These are phyloP conservation scores for Anolis apletophallus DNA, from an alignment of 2,797 vertebrate genomes.

Conservation along the genomic window DNA sequence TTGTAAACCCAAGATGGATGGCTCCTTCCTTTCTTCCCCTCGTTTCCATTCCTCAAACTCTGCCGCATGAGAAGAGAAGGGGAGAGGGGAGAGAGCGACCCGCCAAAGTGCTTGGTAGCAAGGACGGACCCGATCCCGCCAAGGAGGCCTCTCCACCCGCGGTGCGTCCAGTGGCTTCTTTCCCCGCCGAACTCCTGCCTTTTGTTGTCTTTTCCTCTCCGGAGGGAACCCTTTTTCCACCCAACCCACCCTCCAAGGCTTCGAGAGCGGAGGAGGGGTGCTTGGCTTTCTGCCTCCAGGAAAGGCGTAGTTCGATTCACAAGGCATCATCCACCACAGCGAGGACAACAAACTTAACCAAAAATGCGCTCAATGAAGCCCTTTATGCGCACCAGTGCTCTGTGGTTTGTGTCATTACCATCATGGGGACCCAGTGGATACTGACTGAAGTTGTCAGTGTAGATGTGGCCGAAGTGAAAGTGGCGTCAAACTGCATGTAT, in stretches of 20 bases:
- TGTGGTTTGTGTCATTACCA: too few relatives aligned
- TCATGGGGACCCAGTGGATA: too few relatives aligned
- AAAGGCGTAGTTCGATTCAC: conserved; percentile 58
- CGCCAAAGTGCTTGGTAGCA: not conserved
- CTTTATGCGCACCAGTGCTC: too few relatives aligned
- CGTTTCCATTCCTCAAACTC: not conserved
- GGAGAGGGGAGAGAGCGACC: too few relatives aligned
- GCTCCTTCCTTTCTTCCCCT: too few relatives aligned
- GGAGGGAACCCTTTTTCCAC: accelerated
- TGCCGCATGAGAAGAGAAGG: not conserved
- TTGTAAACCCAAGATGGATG: too few relatives aligned
- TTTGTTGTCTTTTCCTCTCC: accelerated
- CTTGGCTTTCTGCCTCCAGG: conserved; percentile 37
- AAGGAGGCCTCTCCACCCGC: too few relatives aligned
- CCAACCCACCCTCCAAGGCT: not conserved
- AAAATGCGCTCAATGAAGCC: too few relatives aligned
- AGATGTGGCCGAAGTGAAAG: too few relatives aligned
- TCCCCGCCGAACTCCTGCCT: not conserved
- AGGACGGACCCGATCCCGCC: not conserved
- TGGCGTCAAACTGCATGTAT: too few relatives aligned
- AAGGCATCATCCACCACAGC: conserved; percentile 35
- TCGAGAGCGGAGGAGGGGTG: not conserved
- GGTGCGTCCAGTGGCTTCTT: not conserved
- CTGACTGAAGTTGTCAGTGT: too few relatives aligned
- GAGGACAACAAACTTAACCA: not conserved